Evolutionary conservation across 2,888 invertebrate species (phyloP), one percentile per base, ranked within the genome.

Genomic region (Cosmopolites sordidus): DNA sequence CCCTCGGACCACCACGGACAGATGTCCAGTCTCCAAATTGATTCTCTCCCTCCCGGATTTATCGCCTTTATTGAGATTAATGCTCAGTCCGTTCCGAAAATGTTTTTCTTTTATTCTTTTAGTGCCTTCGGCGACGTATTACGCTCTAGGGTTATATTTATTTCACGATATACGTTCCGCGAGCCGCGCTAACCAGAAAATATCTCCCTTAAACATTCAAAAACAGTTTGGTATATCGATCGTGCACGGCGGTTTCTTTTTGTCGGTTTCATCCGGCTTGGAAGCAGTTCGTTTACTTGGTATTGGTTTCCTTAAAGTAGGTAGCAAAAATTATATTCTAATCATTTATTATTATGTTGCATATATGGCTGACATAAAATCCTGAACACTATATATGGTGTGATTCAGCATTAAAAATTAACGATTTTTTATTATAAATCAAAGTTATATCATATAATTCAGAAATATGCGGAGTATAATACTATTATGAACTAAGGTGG

Each of bases 31-130:
- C 51, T 48, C 60, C 59, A 63, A 71, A 71, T 71, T 71, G 70
- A 71, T 70, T 70, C 68, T 66, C 64, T 62, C 66, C 64, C 62
- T 66, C 63, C 62, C 60, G 68, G 69, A 69, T 70, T 71, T 69
- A 70, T 70, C 49, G 65, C 64, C 61, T 65, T 68, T 69, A 71
- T 71, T 71, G 69, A 71, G 71, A 71, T 69, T 70, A 69, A 70
- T 70, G 68, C 62, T 38, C 63, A 58, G 48, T 54, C 54, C 56
- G 56, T 49, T 50, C 12, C 51, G 37, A 39, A 45, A 47, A 52
- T 27, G 41, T 47, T 50, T 54, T 56, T 58, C 56, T 58, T 62
- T 51, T 56, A 58, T 59, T 52, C 48, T 58, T 59, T 61, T 62
- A 54, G 54, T 57, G 47, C 61, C 38, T 43, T 43, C 54, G 48